Percentiles rank a stretch among this genome's conserved stretches.
Evolutionary conservation across 2,888 invertebrate genomes (phyloP).

Genomic region (Mythimna loreyi): DNA sequence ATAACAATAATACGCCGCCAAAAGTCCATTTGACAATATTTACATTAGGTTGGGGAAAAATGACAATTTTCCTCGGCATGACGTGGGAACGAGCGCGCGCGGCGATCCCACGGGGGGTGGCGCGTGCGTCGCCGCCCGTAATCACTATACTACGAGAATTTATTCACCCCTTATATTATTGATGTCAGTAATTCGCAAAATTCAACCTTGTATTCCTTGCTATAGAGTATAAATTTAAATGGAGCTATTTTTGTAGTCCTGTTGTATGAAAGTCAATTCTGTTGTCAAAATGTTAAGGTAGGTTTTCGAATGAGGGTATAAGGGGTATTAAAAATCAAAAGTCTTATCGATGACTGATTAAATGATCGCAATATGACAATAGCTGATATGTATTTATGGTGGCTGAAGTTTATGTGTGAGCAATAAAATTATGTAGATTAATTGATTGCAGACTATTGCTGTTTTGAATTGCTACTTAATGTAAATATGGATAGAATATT

Average conservation of each 20-base stretch:
- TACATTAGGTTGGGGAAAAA: slow-evolving; percentile 54
- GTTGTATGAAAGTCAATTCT: slow-evolving; percentile 22
- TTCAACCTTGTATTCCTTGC: not conserved
- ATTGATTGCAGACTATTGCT: slow-evolving; percentile 7
- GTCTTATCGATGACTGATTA: slow-evolving; percentile 61
- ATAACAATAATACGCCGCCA: slow-evolving; percentile 25
- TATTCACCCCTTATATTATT: slow-evolving; percentile 54
- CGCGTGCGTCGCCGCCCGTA: slow-evolving; percentile 71
- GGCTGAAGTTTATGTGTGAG: slow-evolving; percentile 16
- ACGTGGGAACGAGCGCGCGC: slow-evolving; percentile 78
- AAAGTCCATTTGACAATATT: slow-evolving; percentile 58
- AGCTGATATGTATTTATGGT: slow-evolving; percentile 45
- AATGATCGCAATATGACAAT: slow-evolving; percentile 43
- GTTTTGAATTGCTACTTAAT: slow-evolving; percentile 9
- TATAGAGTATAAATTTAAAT: not conserved
- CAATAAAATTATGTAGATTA: slow-evolving; percentile 32
- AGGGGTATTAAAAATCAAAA: slow-evolving; percentile 49
- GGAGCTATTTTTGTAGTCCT: accelerated
- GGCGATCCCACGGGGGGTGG: slow-evolving; percentile 76
- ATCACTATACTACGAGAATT: slow-evolving; percentile 60
- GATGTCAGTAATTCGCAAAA: not conserved
- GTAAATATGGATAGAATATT: not conserved
- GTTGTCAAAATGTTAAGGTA: accelerated
- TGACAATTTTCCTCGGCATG: slow-evolving; percentile 57
- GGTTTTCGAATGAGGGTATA: not conserved